These are phyloP conservation scores for Leucoma salicis DNA, from an alignment of 2,888 invertebrate genomes.

Conservation along the genomic window DNA sequence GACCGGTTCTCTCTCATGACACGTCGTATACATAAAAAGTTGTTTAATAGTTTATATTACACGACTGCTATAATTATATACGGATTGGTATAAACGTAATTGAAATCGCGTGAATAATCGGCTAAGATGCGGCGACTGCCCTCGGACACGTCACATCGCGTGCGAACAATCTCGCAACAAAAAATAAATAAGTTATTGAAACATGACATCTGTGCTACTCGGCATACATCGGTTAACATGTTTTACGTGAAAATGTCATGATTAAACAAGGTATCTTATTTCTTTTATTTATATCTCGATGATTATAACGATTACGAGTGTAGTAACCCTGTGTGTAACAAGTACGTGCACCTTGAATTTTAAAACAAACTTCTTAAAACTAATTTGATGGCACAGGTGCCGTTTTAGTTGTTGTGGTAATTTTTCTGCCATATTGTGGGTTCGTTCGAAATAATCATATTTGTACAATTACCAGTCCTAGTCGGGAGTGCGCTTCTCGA, in stretches of 20 bases:
- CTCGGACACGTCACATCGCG: slow-evolving; percentile 63
- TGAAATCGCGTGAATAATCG: slow-evolving; percentile 65
- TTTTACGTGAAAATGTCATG: background rate
- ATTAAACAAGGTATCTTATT: too few relatives aligned
- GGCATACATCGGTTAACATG: slow-evolving; percentile 32
- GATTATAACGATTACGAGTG: too few relatives aligned
- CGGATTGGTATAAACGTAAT: slow-evolving; percentile 57
- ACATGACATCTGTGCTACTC: slow-evolving; percentile 47
- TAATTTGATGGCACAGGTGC: too few relatives aligned
- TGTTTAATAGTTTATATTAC: slow-evolving; percentile 31
- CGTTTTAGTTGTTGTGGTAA: too few relatives aligned
- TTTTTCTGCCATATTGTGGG: too few relatives aligned
- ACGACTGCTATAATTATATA: slow-evolving; percentile 50
- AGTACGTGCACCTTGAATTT: too few relatives aligned
- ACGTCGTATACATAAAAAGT: slow-evolving; percentile 28
- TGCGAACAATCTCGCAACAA: slow-evolving; percentile 39
- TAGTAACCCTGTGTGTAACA: too few relatives aligned
- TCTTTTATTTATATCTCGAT: too few relatives aligned
- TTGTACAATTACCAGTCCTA: too few relatives aligned
- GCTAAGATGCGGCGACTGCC: slow-evolving; percentile 47
- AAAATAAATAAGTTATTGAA: slow-evolving; percentile 45
- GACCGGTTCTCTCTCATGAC: slow-evolving; percentile 21
- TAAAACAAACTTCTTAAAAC: too few relatives aligned
- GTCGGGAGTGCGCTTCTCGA: too few relatives aligned
- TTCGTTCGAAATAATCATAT: too few relatives aligned